phyloP scores from a whole-genome alignment of 2,888 invertebrate species.

The Hirudinaria manillensis region DNA sequence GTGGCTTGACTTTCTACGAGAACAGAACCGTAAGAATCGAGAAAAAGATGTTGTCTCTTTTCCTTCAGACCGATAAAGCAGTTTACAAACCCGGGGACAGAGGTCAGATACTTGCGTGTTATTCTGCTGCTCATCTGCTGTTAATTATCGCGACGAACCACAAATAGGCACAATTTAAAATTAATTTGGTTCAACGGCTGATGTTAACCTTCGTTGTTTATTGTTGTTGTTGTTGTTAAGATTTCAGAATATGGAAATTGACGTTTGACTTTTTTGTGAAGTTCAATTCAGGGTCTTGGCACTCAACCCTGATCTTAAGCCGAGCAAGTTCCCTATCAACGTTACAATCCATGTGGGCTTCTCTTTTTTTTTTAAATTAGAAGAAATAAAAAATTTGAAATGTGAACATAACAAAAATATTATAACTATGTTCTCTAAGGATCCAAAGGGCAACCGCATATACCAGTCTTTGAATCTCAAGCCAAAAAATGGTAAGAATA shows the following conservation, averaged over 20 bases:
- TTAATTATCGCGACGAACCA: too few species aligned
- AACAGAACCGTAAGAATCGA: background rate
- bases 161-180: background rate
- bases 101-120: background rate
- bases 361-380: too few species aligned
- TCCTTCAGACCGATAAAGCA: background rate
- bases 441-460: background rate
- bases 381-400: background rate
- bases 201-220: too few species aligned
- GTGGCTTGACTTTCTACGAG: background rate
- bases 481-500: background rate
- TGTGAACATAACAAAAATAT: background rate
- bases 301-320: background rate
- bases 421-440: background rate
- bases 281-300: background rate
- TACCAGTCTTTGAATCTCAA: background rate
- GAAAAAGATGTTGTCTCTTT: background rate
- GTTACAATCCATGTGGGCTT: background rate
- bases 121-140: too few species aligned
- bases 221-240: background rate
- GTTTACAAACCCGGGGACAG: slow-evolving; percentile 1
- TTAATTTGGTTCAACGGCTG: background rate
- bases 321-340: background rate
- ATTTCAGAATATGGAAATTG: background rate
- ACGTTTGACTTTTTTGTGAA: background rate